phyloP scores from a whole-genome alignment of 2,888 invertebrate genomes.

The Trissolcus japonicus region DNA sequence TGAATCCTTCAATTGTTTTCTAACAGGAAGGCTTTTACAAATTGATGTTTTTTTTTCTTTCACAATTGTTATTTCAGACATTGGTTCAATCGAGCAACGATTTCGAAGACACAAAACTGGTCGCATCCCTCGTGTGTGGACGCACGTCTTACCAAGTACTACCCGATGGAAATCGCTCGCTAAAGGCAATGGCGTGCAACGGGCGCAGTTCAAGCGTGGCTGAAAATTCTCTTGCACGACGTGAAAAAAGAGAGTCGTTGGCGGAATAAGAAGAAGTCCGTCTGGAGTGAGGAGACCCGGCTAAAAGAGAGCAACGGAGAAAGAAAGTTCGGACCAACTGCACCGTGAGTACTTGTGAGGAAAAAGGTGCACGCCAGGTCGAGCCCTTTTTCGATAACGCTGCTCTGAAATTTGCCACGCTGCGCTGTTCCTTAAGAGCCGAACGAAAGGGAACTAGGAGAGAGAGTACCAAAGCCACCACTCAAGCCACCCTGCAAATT shows the following conservation, averaged over 20 bases:
- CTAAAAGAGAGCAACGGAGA: slow-evolving; percentile 14
- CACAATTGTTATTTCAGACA: too few species aligned
- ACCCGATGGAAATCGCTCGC: slow-evolving; percentile 35
- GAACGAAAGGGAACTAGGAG: slow-evolving; percentile 40
- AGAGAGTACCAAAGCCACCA: slow-evolving; percentile 34
- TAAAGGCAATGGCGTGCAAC: slow-evolving; percentile 45
- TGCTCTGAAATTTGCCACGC: slow-evolving; percentile 39
- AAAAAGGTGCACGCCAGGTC: slow-evolving; percentile 31
- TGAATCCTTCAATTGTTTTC: too few species aligned
- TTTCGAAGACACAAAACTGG: neutral
- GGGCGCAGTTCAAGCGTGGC: slow-evolving; percentile 43
- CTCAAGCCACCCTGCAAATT: slow-evolving; percentile 35
- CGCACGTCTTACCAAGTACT: slow-evolving; percentile 18
- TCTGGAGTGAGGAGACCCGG: neutral
- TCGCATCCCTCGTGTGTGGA: slow-evolving; percentile 7
- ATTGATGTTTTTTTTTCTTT: too few species aligned
- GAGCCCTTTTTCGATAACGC: slow-evolving; percentile 48
- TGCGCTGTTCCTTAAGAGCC: slow-evolving; percentile 40
- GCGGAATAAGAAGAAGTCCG: slow-evolving; percentile 40
- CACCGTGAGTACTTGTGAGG: slow-evolving; percentile 29
- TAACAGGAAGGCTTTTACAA: too few species aligned
- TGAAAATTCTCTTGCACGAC: slow-evolving; percentile 48
- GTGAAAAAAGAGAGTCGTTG: slow-evolving; percentile 44
- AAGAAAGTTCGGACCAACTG: slow-evolving; percentile 35
- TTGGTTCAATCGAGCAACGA: neutral